Evolutionary conservation across 2,888 invertebrate species (phyloP).

Genomic region (Hirtodrosophila confusa): DNA sequence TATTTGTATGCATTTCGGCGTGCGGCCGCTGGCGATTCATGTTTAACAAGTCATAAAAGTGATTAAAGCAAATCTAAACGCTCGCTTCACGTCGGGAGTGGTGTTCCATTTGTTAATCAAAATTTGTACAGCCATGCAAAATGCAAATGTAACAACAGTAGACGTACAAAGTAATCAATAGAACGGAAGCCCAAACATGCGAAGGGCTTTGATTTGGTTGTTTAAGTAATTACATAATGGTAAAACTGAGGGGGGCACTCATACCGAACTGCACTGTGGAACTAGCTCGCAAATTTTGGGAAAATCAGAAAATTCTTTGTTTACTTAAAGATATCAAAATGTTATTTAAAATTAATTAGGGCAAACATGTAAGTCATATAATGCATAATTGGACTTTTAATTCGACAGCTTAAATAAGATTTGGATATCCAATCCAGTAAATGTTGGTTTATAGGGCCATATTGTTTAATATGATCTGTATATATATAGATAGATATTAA

Average conservation of each 20-base stretch:
- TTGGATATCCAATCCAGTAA: too few relatives aligned
- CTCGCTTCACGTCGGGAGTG: constrained; percentile 40
- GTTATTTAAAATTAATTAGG: too few relatives aligned
- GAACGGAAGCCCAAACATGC: constrained; percentile 58
- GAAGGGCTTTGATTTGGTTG: constrained; percentile 44
- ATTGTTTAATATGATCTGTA: too few relatives aligned
- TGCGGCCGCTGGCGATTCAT: constrained; percentile 54
- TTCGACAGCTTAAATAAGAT: too few relatives aligned
- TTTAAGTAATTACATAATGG: constrained; percentile 69
- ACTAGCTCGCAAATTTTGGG: too few relatives aligned
- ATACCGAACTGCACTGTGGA: constrained; percentile 25
- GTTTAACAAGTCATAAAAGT: constrained; percentile 74
- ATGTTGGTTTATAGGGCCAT: too few relatives aligned
- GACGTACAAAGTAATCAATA: constrained; percentile 64
- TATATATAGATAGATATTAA: too few relatives aligned
- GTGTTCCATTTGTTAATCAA: constrained; percentile 68
- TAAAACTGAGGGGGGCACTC: constrained; percentile 16
- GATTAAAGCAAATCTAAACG: constrained; percentile 71
- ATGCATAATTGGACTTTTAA: too few relatives aligned
- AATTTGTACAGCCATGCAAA: constrained; percentile 55
- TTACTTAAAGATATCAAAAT: too few relatives aligned
- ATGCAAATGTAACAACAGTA: constrained; percentile 45
- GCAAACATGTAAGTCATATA: too few relatives aligned
- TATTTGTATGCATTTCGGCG: constrained; percentile 30
- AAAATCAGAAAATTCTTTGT: too few relatives aligned